Percentiles rank a stretch among this genome's conserved stretches.
phyloP scores from a whole-genome alignment of 1,140 invertebrate species.

The Drosophila yakuba region DNA sequence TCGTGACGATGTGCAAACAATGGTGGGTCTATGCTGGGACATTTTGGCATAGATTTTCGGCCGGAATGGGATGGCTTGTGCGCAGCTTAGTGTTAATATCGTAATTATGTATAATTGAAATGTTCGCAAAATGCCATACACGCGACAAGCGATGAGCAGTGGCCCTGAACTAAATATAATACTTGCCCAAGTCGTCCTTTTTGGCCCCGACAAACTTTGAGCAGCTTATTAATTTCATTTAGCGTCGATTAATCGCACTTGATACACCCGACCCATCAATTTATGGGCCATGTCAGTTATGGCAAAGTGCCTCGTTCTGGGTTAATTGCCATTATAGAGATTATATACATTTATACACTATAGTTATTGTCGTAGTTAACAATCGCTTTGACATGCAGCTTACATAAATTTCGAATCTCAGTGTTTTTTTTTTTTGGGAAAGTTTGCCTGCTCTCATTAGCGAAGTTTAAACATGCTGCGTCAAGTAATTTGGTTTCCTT shows the following conservation, averaged over 20 bases:
- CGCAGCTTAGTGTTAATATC: conserved; percentile 52
- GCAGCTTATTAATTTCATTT: conserved; percentile 74
- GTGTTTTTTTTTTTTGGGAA: neutral
- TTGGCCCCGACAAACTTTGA: conserved; percentile 48
- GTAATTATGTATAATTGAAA: conserved; percentile 73
- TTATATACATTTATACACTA: neutral
- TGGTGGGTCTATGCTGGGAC: neutral
- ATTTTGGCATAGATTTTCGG: neutral
- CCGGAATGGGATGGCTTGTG: conserved; percentile 8
- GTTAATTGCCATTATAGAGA: conserved; percentile 1
- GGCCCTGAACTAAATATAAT: conserved; percentile 23
- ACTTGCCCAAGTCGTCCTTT: conserved; percentile 30
- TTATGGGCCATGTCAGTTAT: conserved; percentile 14
- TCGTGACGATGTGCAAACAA: conserved; percentile 49
- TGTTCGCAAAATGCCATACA: conserved; percentile 53
- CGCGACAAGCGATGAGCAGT: neutral
- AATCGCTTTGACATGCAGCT: conserved; percentile 19
- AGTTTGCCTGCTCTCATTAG: neutral
- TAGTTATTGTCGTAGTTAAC: conserved; percentile 1
- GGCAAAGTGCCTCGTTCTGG: neutral
- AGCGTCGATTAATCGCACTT: conserved; percentile 62
- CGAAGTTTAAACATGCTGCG: conserved; percentile 10
- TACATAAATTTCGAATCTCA: neutral
- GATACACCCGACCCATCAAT: conserved; percentile 31
- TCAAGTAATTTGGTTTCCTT: neutral